phyloP scores from a whole-genome alignment of 1,140 invertebrate genomes.

The Hormaphis cornu region DNA sequence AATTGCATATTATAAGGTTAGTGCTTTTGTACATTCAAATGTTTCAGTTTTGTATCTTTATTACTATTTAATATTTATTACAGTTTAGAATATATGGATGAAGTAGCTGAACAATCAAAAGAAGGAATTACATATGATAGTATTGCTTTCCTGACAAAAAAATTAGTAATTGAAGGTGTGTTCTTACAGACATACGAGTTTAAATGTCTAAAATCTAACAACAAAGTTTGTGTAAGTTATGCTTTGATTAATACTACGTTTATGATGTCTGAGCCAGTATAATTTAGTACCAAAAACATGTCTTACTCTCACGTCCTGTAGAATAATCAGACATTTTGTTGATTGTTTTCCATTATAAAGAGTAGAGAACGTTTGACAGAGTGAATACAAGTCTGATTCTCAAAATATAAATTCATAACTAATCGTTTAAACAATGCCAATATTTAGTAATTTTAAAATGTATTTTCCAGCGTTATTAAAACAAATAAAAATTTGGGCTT shows the following conservation, averaged over 20 bases:
- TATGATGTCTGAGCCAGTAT: background rate
- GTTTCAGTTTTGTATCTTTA: background rate
- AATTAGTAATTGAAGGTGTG: conserved; percentile 20
- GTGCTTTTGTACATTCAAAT: background rate
- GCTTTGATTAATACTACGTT: background rate
- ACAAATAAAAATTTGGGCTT: no score
- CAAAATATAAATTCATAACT: no score
- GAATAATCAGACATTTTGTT: no score
- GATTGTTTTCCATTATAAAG: no score
- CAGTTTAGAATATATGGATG: conserved; percentile 29
- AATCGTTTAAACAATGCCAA: no score
- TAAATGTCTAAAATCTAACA: background rate
- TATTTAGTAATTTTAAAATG: no score
- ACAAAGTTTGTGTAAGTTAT: conserved; percentile 1
- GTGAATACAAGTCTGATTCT: no score
- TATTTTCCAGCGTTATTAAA: no score
- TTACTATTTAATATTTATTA: background rate
- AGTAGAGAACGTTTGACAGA: no score
- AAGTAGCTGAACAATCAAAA: conserved; percentile 30
- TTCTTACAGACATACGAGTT: conserved; percentile 24
- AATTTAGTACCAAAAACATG: background rate
- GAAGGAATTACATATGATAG: conserved; percentile 23
- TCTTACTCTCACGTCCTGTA: no score
- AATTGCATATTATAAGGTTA: conserved; percentile 26
- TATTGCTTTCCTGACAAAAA: conserved; percentile 19